Percentiles rank a stretch among this genome's conserved stretches.
phyloP scores from a whole-genome alignment of 1,140 invertebrate genomes.

The Leptinotarsa lineolata region DNA sequence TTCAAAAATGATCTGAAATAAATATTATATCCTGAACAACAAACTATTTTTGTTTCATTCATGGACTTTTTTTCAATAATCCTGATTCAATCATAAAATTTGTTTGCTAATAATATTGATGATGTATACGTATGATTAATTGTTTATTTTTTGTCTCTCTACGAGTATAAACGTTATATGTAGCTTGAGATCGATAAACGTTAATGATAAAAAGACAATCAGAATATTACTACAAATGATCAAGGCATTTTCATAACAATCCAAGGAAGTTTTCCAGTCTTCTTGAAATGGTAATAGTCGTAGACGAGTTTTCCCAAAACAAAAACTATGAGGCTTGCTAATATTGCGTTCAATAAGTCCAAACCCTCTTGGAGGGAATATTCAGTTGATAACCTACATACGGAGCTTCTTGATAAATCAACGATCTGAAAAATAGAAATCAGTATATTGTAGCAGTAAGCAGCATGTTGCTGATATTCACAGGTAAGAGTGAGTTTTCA shows the following conservation, averaged over 20 bases:
- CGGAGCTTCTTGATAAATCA: conserved; percentile 67
- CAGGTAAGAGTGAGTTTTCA: conserved; percentile 65
- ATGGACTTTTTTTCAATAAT: no score
- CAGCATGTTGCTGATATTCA: conserved; percentile 51
- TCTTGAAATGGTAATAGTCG: conserved; percentile 80
- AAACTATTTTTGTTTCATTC: no score
- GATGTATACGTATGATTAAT: no score
- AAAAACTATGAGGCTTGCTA: conserved; percentile 69
- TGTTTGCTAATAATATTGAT: no score
- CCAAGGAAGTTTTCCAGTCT: conserved; percentile 78
- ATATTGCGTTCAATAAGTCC: conserved; percentile 72
- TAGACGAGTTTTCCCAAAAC: conserved; percentile 76
- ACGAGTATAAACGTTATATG: no score
- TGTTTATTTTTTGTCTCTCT: no score
- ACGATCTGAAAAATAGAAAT: conserved; percentile 65
- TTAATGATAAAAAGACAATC: no score
- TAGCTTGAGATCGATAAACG: no score
- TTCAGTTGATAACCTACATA: conserved; percentile 64
- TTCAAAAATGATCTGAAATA: no score
- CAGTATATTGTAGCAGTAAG: not conserved
- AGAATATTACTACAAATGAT: not conserved
- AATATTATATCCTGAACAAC: no score
- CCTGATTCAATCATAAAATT: no score
- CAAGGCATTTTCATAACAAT: conserved; percentile 74
- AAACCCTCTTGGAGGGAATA: conserved; percentile 65